Evolutionary conservation across 2,888 invertebrate species (phyloP), one percentile per base, ranked within the genome.

Genomic region (Torymus tubicola): DNA sequence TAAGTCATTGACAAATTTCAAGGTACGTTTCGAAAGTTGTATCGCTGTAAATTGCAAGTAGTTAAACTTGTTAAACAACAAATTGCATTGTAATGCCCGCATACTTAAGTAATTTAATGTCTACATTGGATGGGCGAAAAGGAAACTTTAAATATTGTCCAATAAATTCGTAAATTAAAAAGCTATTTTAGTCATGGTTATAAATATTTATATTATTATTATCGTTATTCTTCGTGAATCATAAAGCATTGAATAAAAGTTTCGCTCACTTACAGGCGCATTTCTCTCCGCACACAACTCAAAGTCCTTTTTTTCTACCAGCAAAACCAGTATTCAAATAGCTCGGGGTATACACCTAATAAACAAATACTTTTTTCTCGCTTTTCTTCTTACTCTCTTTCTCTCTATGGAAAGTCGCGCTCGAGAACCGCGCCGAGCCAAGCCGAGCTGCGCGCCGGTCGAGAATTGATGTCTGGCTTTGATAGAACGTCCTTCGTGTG

Each of bases 391-490:
- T n/a, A 55, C 31, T 55, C 69, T 55, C 78, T 53, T n/a, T 55
- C 57, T 68, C 65, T 55, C 64, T 42, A 52, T n/a, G 71, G 78
- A 73, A 64, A 67, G 61, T 61, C 31, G 71, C n/a, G 52, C 16
- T 13, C 21, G 58, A 18, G 55, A n/a, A n/a, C n/a, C n/a, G n/a
- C 14, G 61, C 8, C 42, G 31, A 13, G 55, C n/a, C 42, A 18
- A 11, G 21, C 18, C 12, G 67, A 21, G 21, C 21, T 52, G 13
- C 5, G n/a, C 50, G 67, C 18, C 68, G 64, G 50, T 21, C 42
- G 60, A 71, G 75, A 71, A 72, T 65, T 68, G 81, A 81, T 81
- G 81, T 78, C 81, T 81, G 70, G 65, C 78, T 70, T 74, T 64
- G 81, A 81, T 81, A 81, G 60, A 78, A 78, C 53, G 58, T 58